Evolutionary conservation across 2,888 invertebrate genomes (phyloP).

Genomic region (Autographa gamma): DNA sequence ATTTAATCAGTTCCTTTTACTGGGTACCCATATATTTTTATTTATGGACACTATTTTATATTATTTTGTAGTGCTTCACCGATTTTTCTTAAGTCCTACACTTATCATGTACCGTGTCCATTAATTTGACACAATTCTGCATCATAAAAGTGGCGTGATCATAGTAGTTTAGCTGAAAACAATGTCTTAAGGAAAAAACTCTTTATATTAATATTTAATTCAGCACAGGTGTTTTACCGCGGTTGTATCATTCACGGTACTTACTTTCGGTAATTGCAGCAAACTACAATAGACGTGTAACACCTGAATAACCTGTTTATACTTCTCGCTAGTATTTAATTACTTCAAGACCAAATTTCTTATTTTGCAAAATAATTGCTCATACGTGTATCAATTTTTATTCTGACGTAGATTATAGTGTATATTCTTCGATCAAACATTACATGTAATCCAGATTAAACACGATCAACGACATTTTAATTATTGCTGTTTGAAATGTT

Average conservation of each 20-base stretch:
- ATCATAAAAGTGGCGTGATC: neutral
- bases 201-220: neutral
- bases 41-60: too few species aligned
- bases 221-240: neutral
- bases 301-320: neutral
- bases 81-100: too few species aligned
- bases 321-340: neutral
- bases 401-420: neutral
- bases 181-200: neutral
- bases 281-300: neutral
- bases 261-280: slow-evolving; percentile 2
- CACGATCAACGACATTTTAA: too few species aligned
- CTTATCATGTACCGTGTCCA: too few species aligned
- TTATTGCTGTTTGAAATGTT: too few species aligned
- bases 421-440: neutral
- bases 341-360: neutral
- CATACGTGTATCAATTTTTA: neutral
- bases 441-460: too few species aligned
- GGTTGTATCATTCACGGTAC: neutral
- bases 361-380: neutral
- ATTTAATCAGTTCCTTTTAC: too few species aligned
- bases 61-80: too few species aligned
- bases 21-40: too few species aligned
- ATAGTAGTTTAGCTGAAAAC: neutral
- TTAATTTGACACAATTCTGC: neutral